Percentiles rank a stretch among this genome's conserved stretches.
These are phyloP conservation scores for Platichthys stellatus DNA, from an alignment of 2,113 vertebrate genomes.

Conservation along the genomic window DNA sequence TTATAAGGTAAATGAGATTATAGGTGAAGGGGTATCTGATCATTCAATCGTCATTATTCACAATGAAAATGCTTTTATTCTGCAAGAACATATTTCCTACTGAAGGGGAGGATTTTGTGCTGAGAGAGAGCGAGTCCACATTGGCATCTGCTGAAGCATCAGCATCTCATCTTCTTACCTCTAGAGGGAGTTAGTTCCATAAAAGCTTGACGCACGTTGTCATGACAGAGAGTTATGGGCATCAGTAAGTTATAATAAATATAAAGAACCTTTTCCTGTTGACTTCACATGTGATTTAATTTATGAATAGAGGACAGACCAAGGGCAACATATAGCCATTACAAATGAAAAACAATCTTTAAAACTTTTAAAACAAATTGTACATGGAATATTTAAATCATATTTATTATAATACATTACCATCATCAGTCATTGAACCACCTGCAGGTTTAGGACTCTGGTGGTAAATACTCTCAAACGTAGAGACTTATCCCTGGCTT, in stretches of 20 bases:
- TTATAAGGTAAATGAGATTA: background rate
- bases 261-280: conserved; percentile 29
- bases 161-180: conserved; percentile 84
- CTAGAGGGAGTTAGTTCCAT: conserved; percentile 98
- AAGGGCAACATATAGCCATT: too few species aligned
- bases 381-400: conserved; percentile 6
- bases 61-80: background rate
- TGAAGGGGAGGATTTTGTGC: background rate
- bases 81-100: too few species aligned
- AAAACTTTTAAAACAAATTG: too few species aligned
- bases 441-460: conserved; percentile 4
- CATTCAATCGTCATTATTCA: background rate
- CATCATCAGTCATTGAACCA: conserved; percentile 7
- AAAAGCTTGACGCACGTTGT: conserved; percentile 71
- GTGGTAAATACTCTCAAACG: conserved; percentile 30
- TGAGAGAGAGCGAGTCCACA: background rate
- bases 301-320: too few species aligned
- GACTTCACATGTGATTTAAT: background rate
- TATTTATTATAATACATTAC: background rate
- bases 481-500: conserved; percentile 15
- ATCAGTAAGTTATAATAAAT: conserved; percentile 33
- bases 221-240: background rate
- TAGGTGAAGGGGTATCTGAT: background rate
- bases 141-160: conserved; percentile 12
- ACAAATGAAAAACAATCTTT: too few species aligned